Percentiles rank a stretch among this genome's conserved stretches.
Conservation (phyloP, 2,797 vertebrate species). For the Capromys pilorides region DNA sequence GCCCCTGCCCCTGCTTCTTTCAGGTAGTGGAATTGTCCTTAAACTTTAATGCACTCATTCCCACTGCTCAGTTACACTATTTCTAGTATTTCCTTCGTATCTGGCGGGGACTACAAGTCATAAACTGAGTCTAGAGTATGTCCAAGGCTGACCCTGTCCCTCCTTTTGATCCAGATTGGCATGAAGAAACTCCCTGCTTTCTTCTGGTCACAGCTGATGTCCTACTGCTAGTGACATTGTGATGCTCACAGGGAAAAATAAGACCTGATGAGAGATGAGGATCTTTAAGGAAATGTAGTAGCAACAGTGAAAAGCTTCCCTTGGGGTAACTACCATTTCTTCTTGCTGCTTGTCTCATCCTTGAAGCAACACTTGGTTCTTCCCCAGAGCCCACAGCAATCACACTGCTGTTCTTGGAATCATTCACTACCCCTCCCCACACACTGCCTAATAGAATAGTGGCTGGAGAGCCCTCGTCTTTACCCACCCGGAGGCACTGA, state of each 20-base stretch:
- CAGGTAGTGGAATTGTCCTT: background rate
- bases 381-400: background rate
- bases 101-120: background rate
- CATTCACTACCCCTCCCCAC: background rate
- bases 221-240: background rate
- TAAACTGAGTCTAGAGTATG: background rate
- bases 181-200: background rate
- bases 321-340: background rate
- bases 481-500: too few relatives aligned
- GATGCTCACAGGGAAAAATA: background rate
- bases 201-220: background rate
- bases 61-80: background rate
- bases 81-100: background rate
- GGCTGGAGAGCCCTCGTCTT: background rate
- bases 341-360: background rate
- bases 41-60: background rate
- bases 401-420: background rate
- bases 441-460: background rate
- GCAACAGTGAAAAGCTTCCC: background rate
- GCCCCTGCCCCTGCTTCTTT: background rate
- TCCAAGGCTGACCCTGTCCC: background rate
- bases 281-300: background rate
- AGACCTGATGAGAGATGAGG: background rate
- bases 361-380: background rate
- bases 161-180: background rate